These are phyloP conservation scores for Diplodus sargus DNA, from an alignment of 2,797 vertebrate species.

Conservation along the genomic window DNA sequence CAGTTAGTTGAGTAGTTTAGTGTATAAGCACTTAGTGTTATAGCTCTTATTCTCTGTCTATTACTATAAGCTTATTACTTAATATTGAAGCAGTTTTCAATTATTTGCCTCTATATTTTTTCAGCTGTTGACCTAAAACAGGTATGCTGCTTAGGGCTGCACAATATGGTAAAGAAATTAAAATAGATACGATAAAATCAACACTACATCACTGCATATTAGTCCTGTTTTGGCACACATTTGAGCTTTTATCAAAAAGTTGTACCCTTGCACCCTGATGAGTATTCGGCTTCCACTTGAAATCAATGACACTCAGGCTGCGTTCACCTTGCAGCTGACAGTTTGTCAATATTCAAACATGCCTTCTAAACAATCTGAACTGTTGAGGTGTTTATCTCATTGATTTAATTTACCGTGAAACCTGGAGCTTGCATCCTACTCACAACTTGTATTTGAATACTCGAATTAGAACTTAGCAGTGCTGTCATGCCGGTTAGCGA, in stretches of 20 bases:
- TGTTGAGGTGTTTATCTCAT: conserved; percentile 1
- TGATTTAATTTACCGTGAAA: background rate
- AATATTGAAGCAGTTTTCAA: background rate
- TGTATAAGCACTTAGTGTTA: background rate
- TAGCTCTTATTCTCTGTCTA: background rate
- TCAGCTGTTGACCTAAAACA: background rate
- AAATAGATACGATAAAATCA: too few relatives aligned
- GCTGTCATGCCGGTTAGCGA: conserved; percentile 17
- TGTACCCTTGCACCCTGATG: too few relatives aligned
- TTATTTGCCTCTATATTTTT: background rate
- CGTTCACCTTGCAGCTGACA: background rate
- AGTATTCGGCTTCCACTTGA: too few relatives aligned
- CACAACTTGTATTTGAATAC: conserved; percentile 9
- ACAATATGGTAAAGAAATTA: too few relatives aligned
- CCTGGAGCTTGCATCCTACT: background rate
- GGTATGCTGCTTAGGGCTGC: background rate
- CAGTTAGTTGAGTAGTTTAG: background rate
- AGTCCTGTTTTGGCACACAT: too few relatives aligned
- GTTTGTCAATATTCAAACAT: background rate
- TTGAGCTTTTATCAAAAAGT: too few relatives aligned
- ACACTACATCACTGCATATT: too few relatives aligned
- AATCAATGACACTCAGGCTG: background rate
- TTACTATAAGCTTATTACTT: background rate
- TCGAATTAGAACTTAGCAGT: conserved; percentile 4
- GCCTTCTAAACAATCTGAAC: conserved; percentile 5